phyloP scores from a whole-genome alignment of 1,140 invertebrate species.

The Drosophila setifemur region DNA sequence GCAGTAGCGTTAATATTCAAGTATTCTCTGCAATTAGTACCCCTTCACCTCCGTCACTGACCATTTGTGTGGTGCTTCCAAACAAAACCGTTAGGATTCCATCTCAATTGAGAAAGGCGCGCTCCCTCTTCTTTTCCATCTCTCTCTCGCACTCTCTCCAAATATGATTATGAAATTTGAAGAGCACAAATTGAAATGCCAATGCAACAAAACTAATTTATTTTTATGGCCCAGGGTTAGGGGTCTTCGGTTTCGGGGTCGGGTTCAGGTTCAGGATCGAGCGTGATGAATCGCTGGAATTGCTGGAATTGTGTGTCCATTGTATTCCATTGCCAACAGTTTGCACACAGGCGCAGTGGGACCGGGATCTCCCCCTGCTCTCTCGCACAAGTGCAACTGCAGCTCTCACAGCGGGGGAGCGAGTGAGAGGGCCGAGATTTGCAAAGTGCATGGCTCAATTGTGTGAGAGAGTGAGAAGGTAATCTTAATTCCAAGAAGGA shows the following conservation, averaged over 20 bases:
- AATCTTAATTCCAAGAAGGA: slow-evolving; percentile 52
- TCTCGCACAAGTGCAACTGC: slow-evolving; percentile 17
- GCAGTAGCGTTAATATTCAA: too few species aligned
- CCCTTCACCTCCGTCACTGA: too few species aligned
- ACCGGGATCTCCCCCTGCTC: slow-evolving; percentile 6
- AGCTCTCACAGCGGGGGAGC: slow-evolving; percentile 29
- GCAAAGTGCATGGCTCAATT: slow-evolving; percentile 49
- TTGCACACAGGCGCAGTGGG: slow-evolving; percentile 68
- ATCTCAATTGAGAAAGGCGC: neutral
- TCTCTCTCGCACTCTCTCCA: neutral
- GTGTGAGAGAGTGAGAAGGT: slow-evolving; percentile 7
- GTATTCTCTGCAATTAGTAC: too few species aligned
- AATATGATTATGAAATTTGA: slow-evolving; percentile 46
- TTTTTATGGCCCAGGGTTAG: slow-evolving; percentile 53
- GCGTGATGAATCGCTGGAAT: slow-evolving; percentile 57
- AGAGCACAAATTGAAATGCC: slow-evolving; percentile 72
- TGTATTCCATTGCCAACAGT: slow-evolving; percentile 70
- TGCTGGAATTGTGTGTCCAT: slow-evolving; percentile 37
- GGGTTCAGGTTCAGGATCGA: slow-evolving; percentile 7
- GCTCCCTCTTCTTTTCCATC: too few species aligned
- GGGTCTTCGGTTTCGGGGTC: neutral
- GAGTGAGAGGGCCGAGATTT: slow-evolving; percentile 20
- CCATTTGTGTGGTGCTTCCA: neutral
- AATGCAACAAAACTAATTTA: slow-evolving; percentile 74
- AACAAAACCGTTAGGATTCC: slow-evolving; percentile 17